Evolutionary conservation across 2,888 invertebrate species (phyloP), one percentile per base, ranked within the genome.

Genomic region (Philaethria dido): DNA sequence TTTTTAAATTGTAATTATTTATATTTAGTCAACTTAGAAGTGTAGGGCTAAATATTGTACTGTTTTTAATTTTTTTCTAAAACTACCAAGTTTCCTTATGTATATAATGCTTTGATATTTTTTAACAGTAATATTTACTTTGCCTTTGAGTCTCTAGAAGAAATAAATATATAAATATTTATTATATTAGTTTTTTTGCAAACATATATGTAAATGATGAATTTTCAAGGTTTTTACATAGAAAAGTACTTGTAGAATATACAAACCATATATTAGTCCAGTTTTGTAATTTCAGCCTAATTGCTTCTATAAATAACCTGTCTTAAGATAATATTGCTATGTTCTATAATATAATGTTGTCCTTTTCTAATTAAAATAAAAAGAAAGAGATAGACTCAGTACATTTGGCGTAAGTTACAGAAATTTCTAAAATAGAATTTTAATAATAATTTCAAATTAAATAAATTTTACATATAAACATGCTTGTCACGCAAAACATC

Each of bases 1-100:
- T 57, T 50, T 22, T 22, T 22, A 57, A 57, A 57, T 22, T 22
- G 42, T 42, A 22, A 52, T 42, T 55, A 55, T 55, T n/a, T 57
- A 9, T n/a, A 42, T 42, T 22, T 57, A 42, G 11, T 5, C 42
- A 42, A n/a, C 11, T 42, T 42, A 9, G 57, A 1, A 42, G 42
- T 22, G 22, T 57, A 57, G 22, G 42, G 42, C n/a, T 42, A 42
- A 57, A 57, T 42, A 57, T 57, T 42, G n/a, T n/a, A n/a, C n/a
- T 16, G 39, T 42, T 57, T 57, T 22, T 20, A 22, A 3, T 39
- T 4, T 29, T 11, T 50, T n/a, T 52, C 29, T 33, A 3, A 52
- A 33, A 16, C 16, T 29, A 16, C 16, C 16, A 16, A 44, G 16
- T 42, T 42, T 29, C 11, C n/a, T 50, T 52, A 16, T 50, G 9